A percentile compares a stretch with the other conserved stretches of the same genome.
Evolutionary conservation across 2,113 vertebrate species (phyloP).

Genomic region (Pycnonotus jocosus): DNA sequence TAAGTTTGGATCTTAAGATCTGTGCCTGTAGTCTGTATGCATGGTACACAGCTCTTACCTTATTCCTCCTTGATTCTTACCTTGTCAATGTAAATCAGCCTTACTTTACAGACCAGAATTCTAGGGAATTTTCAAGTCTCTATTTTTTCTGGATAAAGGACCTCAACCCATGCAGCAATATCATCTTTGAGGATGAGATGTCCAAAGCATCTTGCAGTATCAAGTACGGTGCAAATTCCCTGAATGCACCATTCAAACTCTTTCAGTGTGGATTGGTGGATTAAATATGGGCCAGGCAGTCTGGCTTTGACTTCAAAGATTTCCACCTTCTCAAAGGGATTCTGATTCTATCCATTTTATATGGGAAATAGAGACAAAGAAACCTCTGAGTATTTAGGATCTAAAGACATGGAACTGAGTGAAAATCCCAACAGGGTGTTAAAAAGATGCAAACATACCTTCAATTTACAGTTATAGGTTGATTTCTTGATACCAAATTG

Average conservation of each 20-base stretch:
- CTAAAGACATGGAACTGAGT: not conserved
- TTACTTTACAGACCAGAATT: not conserved
- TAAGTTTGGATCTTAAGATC: not conserved
- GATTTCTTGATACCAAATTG: not conserved
- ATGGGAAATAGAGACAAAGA: not conserved
- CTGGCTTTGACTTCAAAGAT: not conserved
- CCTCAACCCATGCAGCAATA: not conserved
- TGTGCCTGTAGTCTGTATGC: not conserved
- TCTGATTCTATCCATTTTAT: not conserved
- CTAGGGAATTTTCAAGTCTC: not conserved
- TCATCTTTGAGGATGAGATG: not conserved
- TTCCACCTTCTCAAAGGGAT: not conserved
- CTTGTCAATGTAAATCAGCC: not conserved
- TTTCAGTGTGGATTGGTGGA: not conserved
- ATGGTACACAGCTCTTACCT: fast-evolving
- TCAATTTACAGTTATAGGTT: not conserved
- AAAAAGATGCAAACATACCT: not conserved
- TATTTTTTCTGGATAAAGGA: not conserved
- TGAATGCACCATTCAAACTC: not conserved
- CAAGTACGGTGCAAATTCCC: not conserved
- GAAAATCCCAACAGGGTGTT: not conserved
- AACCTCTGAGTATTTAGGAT: not conserved
- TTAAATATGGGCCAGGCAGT: not conserved
- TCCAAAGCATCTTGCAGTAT: not conserved
- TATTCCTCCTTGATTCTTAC: not conserved